Conservation (phyloP, 2,797 vertebrate genomes). For the Cossypha caffra region DNA sequence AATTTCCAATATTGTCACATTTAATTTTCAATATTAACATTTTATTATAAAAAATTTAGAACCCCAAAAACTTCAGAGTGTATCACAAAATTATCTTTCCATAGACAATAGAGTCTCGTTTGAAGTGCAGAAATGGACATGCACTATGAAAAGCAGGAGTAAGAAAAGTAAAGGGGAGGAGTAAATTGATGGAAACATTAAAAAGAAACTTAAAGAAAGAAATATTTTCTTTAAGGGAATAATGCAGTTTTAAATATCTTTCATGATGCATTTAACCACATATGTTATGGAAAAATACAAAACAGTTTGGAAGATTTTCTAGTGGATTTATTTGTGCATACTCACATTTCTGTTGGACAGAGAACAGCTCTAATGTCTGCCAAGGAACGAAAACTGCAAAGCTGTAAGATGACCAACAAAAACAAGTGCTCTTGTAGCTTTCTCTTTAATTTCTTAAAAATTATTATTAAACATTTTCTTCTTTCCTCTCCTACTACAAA, state of each 20-base stretch:
- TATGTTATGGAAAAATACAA: not conserved
- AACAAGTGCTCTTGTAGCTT: not conserved
- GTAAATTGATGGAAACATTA: not conserved
- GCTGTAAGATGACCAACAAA: not conserved
- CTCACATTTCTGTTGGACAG: not conserved
- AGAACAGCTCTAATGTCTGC: not conserved
- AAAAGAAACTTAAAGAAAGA: not conserved
- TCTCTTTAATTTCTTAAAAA: not conserved
- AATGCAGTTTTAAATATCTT: not conserved
- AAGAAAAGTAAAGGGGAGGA: not conserved
- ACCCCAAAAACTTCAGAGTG: not conserved
- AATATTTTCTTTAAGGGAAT: not conserved
- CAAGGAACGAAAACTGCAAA: not conserved
- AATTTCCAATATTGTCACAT: not conserved
- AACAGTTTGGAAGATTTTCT: not conserved
- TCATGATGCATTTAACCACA: not conserved
- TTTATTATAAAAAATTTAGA: not conserved
- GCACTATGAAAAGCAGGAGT: not conserved
- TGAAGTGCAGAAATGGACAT: not conserved
- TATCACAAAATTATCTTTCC: not conserved
- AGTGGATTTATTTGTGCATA: not conserved
- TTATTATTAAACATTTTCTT: not conserved
- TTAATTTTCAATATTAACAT: not conserved
- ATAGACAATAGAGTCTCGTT: not conserved
- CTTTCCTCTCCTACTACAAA: not conserved